A percentile compares a stretch with the other conserved stretches of the same genome.
Conservation (phyloP, 2,888 invertebrate genomes). For the Myopa testacea region DNA sequence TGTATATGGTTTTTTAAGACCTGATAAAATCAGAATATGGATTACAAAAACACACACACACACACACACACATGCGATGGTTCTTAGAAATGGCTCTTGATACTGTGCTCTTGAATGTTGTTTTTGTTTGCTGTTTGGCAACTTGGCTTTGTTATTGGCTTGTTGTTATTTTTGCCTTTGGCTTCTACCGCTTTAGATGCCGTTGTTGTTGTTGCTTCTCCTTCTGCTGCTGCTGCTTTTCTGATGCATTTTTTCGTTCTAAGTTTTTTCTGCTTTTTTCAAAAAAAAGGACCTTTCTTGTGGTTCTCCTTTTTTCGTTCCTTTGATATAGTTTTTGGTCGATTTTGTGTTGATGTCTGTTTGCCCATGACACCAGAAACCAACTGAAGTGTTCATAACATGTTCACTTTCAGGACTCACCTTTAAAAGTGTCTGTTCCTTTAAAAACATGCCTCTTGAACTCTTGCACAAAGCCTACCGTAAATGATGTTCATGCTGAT, state of each 20-base stretch:
- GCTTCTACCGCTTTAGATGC: not conserved
- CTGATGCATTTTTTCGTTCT: constrained; percentile 1
- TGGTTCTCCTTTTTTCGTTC: not conserved
- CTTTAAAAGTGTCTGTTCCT: not conserved
- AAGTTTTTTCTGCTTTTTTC: not conserved
- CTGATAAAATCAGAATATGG: constrained; percentile 58
- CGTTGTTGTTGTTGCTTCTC: constrained; percentile 17
- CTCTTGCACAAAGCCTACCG: constrained; percentile 9
- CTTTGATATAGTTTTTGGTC: not conserved
- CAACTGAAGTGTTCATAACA: constrained; percentile 50
- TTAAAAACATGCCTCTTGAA: not conserved
- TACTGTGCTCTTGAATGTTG: not conserved
- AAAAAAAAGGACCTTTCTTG: constrained; percentile 21
- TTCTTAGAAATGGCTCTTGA: constrained; percentile 35
- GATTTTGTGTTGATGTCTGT: constrained; percentile 1
- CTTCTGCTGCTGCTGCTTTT: constrained; percentile 13
- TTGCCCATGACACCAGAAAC: constrained; percentile 10
- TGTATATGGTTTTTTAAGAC: not conserved
- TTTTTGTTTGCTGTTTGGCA: not conserved
- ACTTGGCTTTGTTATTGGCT: not conserved
- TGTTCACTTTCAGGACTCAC: not conserved
- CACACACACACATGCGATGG: constrained; percentile 27
- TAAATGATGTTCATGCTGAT: not conserved
- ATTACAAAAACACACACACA: constrained; percentile 52
- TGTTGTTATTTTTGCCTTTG: not conserved